Evolutionary conservation across 2,797 vertebrate genomes (phyloP).

Genomic region (Urosaurus nigricauda): DNA sequence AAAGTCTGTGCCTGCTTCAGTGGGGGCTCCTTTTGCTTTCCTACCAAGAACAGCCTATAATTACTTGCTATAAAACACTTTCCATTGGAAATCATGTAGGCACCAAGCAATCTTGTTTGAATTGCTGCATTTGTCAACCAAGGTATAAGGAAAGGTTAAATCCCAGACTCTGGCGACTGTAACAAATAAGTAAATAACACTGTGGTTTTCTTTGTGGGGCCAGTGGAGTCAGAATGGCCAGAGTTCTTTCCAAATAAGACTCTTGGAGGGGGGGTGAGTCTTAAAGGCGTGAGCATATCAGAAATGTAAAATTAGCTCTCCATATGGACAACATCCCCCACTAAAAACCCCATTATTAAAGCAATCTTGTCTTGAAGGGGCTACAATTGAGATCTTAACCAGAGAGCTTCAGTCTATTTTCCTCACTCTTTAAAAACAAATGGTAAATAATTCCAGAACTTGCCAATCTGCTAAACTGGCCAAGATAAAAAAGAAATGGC

Average conservation of each 20-base stretch:
- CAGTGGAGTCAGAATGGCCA: slow-evolving; percentile 37
- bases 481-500: neutral
- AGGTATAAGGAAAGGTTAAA: slow-evolving; percentile 29
- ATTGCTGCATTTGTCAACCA: slow-evolving; percentile 26
- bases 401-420: neutral
- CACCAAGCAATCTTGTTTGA: slow-evolving; percentile 13
- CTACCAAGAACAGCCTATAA: slow-evolving; percentile 37
- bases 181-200: slow-evolving; percentile 39
- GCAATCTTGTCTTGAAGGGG: neutral
- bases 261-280: neutral
- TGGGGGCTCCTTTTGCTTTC: slow-evolving; percentile 24
- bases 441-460: slow-evolving; percentile 1
- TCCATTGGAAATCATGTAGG: slow-evolving; percentile 31
- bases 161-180: slow-evolving; percentile 20
- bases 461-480: neutral
- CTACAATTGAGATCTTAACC: slow-evolving; percentile 2
- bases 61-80: slow-evolving; percentile 33
- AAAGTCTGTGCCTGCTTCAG: slow-evolving; percentile 10
- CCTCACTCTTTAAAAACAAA: neutral
- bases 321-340: slow-evolving; percentile 1
- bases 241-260: slow-evolving; percentile 31
- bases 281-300: neutral
- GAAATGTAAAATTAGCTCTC: slow-evolving; percentile 11
- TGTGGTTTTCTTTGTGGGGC: slow-evolving; percentile 38
- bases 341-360: slow-evolving; percentile 3